Evolutionary conservation across 1,140 invertebrate genomes (phyloP).

Genomic region (Spodoptera frugiperda): DNA sequence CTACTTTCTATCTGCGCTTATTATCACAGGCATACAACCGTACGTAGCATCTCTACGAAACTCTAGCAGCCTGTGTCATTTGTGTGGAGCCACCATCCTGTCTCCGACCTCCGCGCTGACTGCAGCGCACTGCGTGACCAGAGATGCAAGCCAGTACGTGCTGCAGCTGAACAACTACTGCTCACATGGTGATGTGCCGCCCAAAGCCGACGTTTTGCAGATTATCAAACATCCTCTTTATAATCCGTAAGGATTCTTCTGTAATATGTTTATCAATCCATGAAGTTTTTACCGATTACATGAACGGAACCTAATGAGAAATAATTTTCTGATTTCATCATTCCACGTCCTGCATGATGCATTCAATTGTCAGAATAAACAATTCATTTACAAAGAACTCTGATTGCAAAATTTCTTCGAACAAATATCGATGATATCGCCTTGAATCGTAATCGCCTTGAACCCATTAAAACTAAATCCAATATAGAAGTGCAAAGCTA

Average conservation of each 20-base stretch:
- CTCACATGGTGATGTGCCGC: slow-evolving; percentile 46
- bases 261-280: no score
- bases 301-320: neutral
- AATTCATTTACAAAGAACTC: no score
- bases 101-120: slow-evolving; percentile 64
- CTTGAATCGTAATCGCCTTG: slow-evolving; percentile 14
- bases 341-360: no score
- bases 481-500: slow-evolving; percentile 22
- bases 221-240: slow-evolving; percentile 65
- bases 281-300: no score
- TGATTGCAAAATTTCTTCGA: no score
- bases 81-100: slow-evolving; percentile 72
- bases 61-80: slow-evolving; percentile 57
- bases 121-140: slow-evolving; percentile 74
- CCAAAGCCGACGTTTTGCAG: slow-evolving; percentile 60
- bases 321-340: neutral
- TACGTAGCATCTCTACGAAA: slow-evolving; percentile 68
- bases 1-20: neutral
- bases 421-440: no score
- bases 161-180: slow-evolving; percentile 74
- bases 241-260: slow-evolving; percentile 59
- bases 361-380: no score
- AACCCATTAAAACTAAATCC: slow-evolving; percentile 1
- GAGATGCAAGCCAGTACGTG: slow-evolving; percentile 56
- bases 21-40: slow-evolving; percentile 62